Conservation (phyloP, 2,797 vertebrate species). For the Periparus ater region DNA sequence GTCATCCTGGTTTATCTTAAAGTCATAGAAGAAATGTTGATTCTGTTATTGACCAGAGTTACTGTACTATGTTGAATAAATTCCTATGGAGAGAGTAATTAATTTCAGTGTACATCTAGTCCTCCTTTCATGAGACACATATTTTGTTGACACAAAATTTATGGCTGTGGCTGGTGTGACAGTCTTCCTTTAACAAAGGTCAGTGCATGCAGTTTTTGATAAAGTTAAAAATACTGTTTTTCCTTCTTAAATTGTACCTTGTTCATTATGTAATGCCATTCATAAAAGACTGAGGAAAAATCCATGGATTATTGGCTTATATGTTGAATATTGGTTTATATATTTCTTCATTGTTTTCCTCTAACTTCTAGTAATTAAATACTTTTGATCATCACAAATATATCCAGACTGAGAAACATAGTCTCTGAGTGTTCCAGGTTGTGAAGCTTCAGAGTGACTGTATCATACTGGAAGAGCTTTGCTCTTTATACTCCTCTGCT, state of each 20-base stretch:
- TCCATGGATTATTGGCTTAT: constrained; percentile 38
- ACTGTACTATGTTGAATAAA: neutral
- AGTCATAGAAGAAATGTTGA: neutral
- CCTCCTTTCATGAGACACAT: neutral
- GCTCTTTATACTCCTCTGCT: neutral
- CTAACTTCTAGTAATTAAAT: constrained; percentile 8
- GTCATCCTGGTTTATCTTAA: neutral
- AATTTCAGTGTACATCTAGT: neutral
- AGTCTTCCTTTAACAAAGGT: neutral
- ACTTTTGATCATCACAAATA: neutral
- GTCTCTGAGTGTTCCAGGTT: neutral
- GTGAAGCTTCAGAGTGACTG: neutral
- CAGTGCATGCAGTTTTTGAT: neutral
- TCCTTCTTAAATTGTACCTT: neutral
- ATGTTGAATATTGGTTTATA: neutral
- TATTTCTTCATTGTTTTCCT: constrained; percentile 41
- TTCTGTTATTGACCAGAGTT: neutral
- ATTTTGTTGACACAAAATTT: neutral
- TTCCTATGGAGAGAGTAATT: neutral
- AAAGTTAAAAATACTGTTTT: neutral
- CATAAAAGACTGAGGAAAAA: neutral
- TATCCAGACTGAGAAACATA: neutral
- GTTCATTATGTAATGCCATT: neutral
- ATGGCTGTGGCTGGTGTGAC: neutral
- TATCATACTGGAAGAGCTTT: neutral